Evolutionary conservation across 2,888 invertebrate genomes (phyloP), one percentile per base, ranked within the genome.

Genomic region (Macrosoma leucophasiata): DNA sequence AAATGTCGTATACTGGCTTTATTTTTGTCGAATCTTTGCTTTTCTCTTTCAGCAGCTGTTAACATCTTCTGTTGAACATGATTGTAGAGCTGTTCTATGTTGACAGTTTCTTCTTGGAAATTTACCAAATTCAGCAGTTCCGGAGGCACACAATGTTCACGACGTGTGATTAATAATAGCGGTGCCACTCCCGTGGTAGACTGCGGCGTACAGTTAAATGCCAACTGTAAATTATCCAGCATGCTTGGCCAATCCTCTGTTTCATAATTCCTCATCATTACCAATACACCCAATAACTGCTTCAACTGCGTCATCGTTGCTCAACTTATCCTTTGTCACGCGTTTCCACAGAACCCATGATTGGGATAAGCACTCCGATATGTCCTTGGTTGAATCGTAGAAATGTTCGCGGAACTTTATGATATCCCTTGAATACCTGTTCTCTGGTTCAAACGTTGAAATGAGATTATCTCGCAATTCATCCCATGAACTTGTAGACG

Each of bases 131-230:
- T 41, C 5, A 41, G 24, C 2, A 49, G 31, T 17, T 43, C 14
- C 3, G 26, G 26, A 3, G 26, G 26, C 3, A 26, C 26, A 14
- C 9, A 20, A 10, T 21, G 30, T n/a, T n/a, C n/a, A n/a, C n/a
- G n/a, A n/a, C n/a, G n/a, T n/a, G n/a, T n/a, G n/a, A n/a, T n/a
- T n/a, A 15, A 22, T 15, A 13, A 13, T 2, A 12, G 17, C 29
- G 27, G 28, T 10, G 14, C 13, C 12, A 30, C 13, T 12, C 30
- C 30, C 14, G 26, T 26, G 6, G n/a, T 9, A 7, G 14, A 7
- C 4, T 46, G 41, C 4, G 21, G 2, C 4, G 46, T 46, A 27
- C 48, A 46, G 26, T 50, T 48, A 3, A 51, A 9, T 4, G 47
- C 47, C 1, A 48, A 25, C 18, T 48, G 48, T 0, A 51, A 18